Evolutionary conservation across 2,888 invertebrate species (phyloP), one percentile per base, ranked within the genome.

Genomic region (Lagria hirta): DNA sequence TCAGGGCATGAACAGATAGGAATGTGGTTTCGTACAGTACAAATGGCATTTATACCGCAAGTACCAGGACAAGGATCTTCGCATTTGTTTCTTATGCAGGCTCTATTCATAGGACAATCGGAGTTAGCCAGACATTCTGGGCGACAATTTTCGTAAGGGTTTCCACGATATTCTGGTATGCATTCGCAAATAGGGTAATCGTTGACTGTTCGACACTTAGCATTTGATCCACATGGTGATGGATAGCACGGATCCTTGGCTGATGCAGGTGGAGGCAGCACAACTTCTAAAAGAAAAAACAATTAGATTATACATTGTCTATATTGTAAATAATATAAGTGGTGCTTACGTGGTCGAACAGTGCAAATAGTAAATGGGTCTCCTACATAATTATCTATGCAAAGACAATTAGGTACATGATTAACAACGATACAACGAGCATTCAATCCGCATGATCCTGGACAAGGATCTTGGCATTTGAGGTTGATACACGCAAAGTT

Each of bases 121-220:
- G 86, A 83, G 64, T 91, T 92, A 18, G 85, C 82, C 1, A 92
- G 74, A 67, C 93, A 93, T 70, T 92, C 92, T 0, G 91, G 91
- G 52, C 86, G 77, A 62, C 87, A 87, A 24, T 80, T 81, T 49
- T 83, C 80, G 64, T 86, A 84, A 0, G 88, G 87, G 68, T 86
- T 86, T 12, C 88, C 88, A 50, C 80, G 80, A 55, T 86, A 81
- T 43, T 84, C 84, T 17, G 80, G 77, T 40, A 83, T 72, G 68
- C 89, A 91, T 55, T 83, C 79, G 64, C 91, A 92, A 27, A 83
- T 76, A 0, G 87, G 86, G 12, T 80, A 78, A 14, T 77, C 76
- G 52, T 84, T 85, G 56, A 82, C 77, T 1, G 83, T 75, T 32
- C 82, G 80, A 65, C 92, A 92, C 40, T 83, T 79, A 7, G 91